phyloP scores from a whole-genome alignment of 2,888 invertebrate genomes.

The Acanthoscelides obtectus region DNA sequence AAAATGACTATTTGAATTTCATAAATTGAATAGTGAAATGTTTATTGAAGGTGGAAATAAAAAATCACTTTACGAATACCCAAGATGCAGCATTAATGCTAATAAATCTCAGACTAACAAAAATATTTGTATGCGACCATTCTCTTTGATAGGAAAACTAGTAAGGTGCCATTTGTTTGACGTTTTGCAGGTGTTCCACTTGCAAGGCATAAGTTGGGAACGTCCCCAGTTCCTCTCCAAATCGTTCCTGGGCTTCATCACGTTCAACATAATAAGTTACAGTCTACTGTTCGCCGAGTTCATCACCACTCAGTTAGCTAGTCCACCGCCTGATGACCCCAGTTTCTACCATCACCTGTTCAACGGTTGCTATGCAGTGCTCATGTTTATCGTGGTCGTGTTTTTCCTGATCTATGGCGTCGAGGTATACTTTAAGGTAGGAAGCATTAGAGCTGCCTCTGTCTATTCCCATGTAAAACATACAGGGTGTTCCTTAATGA shows the following conservation, averaged over 20 bases:
- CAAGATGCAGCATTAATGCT: too few species aligned
- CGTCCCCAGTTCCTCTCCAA: constrained; percentile 86
- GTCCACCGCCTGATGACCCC: constrained; percentile 52
- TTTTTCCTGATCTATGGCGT: constrained; percentile 93
- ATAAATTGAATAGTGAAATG: too few species aligned
- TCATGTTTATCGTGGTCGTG: constrained; percentile 83
- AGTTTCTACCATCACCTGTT: constrained; percentile 81
- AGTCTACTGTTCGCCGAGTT: constrained; percentile 76
- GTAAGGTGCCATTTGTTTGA: too few species aligned
- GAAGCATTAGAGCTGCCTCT: constrained; percentile 13
- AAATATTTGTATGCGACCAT: too few species aligned
- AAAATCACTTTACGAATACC: too few species aligned
- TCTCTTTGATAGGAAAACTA: too few species aligned
- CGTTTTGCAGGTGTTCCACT: constrained; percentile 81
- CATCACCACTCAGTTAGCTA: constrained; percentile 52
- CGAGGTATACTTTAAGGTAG: constrained; percentile 89
- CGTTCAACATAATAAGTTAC: constrained; percentile 85
- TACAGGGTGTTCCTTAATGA: too few species aligned
- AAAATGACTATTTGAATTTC: too few species aligned
- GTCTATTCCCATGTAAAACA: too few species aligned
- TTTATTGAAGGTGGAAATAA: too few species aligned
- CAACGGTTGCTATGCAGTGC: constrained; percentile 88
- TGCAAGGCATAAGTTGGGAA: constrained; percentile 82
- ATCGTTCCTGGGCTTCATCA: constrained; percentile 83
- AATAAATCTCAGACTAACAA: too few species aligned